Base-by-base conservation (phyloP, 2,113 vertebrate genomes). In the Procavia capensis region DNA sequence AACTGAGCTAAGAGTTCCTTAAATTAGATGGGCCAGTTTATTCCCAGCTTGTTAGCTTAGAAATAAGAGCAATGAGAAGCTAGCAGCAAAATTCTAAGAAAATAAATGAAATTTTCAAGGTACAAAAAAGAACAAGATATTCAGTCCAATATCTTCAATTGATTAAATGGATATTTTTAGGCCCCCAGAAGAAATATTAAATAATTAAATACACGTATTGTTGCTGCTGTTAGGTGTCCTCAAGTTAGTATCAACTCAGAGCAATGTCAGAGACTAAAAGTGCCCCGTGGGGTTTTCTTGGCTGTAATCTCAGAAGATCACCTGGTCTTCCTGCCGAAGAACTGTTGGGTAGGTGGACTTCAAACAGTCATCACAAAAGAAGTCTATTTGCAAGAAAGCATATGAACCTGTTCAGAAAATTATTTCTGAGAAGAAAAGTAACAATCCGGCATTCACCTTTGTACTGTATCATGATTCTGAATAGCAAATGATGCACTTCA, bases 1-100 rank as follows among this genome's bases (percentile, higher is more conserved):
- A 93, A 81, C 4, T 13, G 47, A 93, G 41, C 63, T 63, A 74
- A 88, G 16, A 84, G 27, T 74, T 94, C 90, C 70, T 72, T 72
- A 72, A 72, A 70, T 36, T 72, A 72, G 39, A 36, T 36, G 61
- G 75, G n/a, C 17, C 78, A 94, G 87, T 63, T 92, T 83, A 85
- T 79, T 88, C 19, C 36, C 45, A 83, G 85, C 34, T 90, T 20
- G 78, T 95, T 88, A 94, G 57, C 68, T 75, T 72, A 93, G 61
- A 92, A 86, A 88, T 27, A 91, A 93, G 68, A 90, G 36, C 34
- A 39, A 36, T 72, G 14, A 90, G 75, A 87, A 84, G 45, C 16
- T 74, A 31, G n/a, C 34, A 3, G 6, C n/a, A 85, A 90, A 19
- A 22, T 79, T 74, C 31, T 50, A 82, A 72, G 64, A 93, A 90